Base-by-base conservation (phyloP, 1,140 invertebrate genomes). In the Archegozetes longisetosus region DNA sequence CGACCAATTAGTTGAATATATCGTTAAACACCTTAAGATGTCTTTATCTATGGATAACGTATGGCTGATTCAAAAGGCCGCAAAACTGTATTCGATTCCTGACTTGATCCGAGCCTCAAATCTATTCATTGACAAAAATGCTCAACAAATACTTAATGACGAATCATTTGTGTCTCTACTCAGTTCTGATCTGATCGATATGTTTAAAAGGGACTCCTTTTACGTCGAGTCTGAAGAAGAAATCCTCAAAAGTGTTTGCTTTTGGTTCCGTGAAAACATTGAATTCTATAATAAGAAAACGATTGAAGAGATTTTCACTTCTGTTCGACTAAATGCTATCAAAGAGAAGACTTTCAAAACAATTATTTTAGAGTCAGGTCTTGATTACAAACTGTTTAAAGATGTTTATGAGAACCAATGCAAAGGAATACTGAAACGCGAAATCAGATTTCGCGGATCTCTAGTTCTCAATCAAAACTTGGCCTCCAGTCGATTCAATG, bases 121-220 rank as follows among this genome's bases (percentile, higher is more conserved):
- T 52, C 20, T 22, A 52, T 52, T 52, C n/a, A 23, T 52, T n/a
- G 50, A 52, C 20, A 6, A 52, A 25, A 52, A 52, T 52, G 50
- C 50, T 52, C 4, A 52, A 25, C 50, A 52, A 6, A 52, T 52
- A 6, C 50, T 52, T 25, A 22, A 9, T 6, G 12, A 52, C 13
- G 6, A 6, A 25, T 22, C 20, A 20, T 52, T 52, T 25, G 12
- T 9, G 4, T 22, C 13, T 9, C 24, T 52, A 9, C 12, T 12
- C 6, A 25, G 4, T n/a, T 12, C 4, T 25, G 6, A 52, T 22
- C 12, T 52, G 20, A 22, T 23, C 12, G 20, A 22, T 25, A 52
- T 52, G 50, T 22, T 52, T 52, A 52, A 52, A 52, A 52, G 50
- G 20, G 50, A 52, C 50, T 52, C 50, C 6, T 52, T 52, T 25